These are phyloP conservation scores for Diprion similis DNA, from an alignment of 1,140 invertebrate species.

Conservation along the genomic window DNA sequence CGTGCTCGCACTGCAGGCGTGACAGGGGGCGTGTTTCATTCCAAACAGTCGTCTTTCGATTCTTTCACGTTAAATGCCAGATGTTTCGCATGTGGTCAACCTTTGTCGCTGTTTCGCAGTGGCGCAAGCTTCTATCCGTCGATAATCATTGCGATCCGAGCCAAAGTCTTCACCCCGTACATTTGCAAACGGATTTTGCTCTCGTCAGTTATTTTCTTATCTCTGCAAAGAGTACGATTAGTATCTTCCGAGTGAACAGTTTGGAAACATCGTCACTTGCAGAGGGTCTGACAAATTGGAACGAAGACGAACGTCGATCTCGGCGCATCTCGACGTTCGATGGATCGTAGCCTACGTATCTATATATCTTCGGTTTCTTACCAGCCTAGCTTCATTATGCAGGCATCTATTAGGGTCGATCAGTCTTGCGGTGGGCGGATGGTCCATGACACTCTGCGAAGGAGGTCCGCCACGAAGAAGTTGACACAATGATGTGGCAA, in stretches of 20 bases:
- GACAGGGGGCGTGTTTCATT: constrained; percentile 59
- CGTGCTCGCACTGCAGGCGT: constrained; percentile 41
- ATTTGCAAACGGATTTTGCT: too few relatives aligned
- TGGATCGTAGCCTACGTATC: too few relatives aligned
- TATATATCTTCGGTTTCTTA: not conserved
- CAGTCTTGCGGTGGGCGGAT: constrained; percentile 52
- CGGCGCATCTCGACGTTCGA: too few relatives aligned
- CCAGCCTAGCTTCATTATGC: constrained; percentile 42
- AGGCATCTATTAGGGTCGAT: constrained; percentile 54
- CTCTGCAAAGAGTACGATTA: too few relatives aligned
- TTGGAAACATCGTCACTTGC: too few relatives aligned
- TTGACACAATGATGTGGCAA: constrained; percentile 23
- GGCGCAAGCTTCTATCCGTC: too few relatives aligned
- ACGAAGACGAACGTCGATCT: too few relatives aligned
- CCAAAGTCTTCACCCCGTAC: too few relatives aligned
- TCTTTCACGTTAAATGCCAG: constrained; percentile 62
- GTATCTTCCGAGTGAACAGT: too few relatives aligned
- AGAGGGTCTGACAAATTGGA: too few relatives aligned
- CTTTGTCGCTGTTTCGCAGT: constrained; percentile 20
- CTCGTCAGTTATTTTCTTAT: too few relatives aligned
- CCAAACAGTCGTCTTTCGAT: constrained; percentile 57
- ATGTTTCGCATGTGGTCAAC: constrained; percentile 61
- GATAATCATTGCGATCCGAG: too few relatives aligned
- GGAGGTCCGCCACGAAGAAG: constrained; percentile 48
- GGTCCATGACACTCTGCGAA: constrained; percentile 42